These are phyloP conservation scores for Cabera pusaria DNA, from an alignment of 2,888 invertebrate species.

Conservation along the genomic window DNA sequence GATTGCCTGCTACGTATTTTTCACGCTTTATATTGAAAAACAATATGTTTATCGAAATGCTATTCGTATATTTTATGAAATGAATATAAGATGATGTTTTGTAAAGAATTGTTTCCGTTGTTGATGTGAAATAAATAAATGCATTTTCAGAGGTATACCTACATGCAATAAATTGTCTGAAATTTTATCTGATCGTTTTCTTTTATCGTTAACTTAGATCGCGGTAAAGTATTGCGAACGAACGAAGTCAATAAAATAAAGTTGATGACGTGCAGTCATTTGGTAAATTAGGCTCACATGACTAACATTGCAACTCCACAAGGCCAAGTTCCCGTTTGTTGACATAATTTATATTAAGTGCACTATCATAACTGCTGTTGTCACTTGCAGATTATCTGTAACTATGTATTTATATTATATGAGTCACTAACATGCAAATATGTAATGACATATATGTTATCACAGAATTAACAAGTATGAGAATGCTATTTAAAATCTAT, in stretches of 20 bases:
- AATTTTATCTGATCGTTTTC: conserved; percentile 69
- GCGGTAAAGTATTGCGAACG: conserved; percentile 45
- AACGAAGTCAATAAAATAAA: conserved; percentile 69
- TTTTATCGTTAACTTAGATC: conserved; percentile 57
- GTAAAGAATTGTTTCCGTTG: conserved; percentile 76
- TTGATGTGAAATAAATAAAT: conserved; percentile 77
- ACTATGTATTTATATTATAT: conserved; percentile 83
- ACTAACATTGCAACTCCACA: conserved; percentile 83
- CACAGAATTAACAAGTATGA: conserved; percentile 74
- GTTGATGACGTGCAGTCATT: conserved; percentile 80
- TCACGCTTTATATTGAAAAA: conserved; percentile 67
- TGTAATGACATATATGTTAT: conserved; percentile 75
- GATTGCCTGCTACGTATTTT: conserved; percentile 67
- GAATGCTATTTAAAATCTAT: conserved; percentile 70
- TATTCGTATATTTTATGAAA: conserved; percentile 67
- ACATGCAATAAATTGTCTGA: conserved; percentile 81
- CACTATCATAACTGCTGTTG: conserved; percentile 81
- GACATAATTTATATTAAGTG: conserved; percentile 74
- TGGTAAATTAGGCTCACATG: conserved; percentile 76
- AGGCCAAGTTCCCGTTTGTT: conserved; percentile 82
- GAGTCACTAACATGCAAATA: conserved; percentile 84
- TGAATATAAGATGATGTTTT: conserved; percentile 63
- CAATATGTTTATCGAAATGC: conserved; percentile 64
- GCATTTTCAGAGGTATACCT: conserved; percentile 78
- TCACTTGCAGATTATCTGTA: conserved; percentile 80